A percentile compares a stretch with the other conserved stretches of the same genome.
These are phyloP conservation scores for Tachysurus vachellii DNA, from an alignment of 2,113 vertebrate species.

Conservation along the genomic window DNA sequence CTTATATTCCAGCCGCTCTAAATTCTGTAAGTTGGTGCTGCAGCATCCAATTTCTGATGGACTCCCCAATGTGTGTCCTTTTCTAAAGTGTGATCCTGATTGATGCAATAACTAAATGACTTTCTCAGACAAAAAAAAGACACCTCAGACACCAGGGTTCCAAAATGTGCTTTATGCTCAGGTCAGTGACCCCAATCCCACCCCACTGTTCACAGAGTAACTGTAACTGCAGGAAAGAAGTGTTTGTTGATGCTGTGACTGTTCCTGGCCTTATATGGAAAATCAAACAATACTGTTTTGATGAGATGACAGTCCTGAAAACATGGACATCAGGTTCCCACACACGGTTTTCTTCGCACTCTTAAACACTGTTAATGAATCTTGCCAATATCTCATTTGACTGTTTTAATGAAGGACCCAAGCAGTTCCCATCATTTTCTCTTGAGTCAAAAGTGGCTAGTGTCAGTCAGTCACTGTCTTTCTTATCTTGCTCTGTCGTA, in stretches of 20 bases:
- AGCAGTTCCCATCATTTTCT: slow-evolving; percentile 40
- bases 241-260: slow-evolving; percentile 20
- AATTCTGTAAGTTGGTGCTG: not conserved
- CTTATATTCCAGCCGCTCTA: not conserved
- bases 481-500: slow-evolving; percentile 20
- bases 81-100: not conserved
- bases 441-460: slow-evolving; percentile 51
- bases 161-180: slow-evolving; percentile 57
- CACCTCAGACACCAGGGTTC: slow-evolving; percentile 32
- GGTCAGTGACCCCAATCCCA: slow-evolving; percentile 40
- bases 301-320: slow-evolving; percentile 55
- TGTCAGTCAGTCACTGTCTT: slow-evolving; percentile 48
- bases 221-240: slow-evolving; percentile 12
- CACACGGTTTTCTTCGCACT: slow-evolving; percentile 21
- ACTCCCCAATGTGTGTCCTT: not conserved
- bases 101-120: not conserved
- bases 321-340: slow-evolving; percentile 11
- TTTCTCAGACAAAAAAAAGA: slow-evolving; percentile 15
- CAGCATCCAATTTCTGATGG: not conserved
- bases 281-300: slow-evolving; percentile 28
- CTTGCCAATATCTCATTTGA: slow-evolving; percentile 8
- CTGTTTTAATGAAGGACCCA: slow-evolving; percentile 32
- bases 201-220: slow-evolving; percentile 19
- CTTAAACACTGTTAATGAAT: slow-evolving; percentile 27
- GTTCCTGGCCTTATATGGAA: slow-evolving; percentile 3